Base-by-base conservation (phyloP, 1,140 invertebrate species). In the Lutraria rhynchaena region DNA sequence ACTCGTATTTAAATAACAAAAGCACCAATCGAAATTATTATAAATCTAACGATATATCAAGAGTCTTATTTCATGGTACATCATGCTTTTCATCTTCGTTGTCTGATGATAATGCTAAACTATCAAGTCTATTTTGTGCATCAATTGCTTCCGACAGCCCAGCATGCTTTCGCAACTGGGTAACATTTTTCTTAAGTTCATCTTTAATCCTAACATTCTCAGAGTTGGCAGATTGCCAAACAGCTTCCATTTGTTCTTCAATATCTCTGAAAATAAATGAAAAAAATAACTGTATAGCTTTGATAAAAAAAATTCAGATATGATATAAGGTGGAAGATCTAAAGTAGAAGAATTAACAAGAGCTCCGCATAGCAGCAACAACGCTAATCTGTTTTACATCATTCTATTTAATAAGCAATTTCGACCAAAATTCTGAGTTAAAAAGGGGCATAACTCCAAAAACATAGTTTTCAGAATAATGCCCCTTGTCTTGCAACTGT, bases 161-260 rank as follows among this genome's bases (percentile, higher is more conserved):
- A 55, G 85, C 74, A 78, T 90, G 87, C 37, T 89, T 82, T 46
- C 83, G 82, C 24, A 89, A 55, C 76, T 89, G 89, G 46, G 82
- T 73, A 24, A 87, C 51, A 74, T 83, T 88, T 70, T 86, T 89
- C 29, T 83, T 71, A 44, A 92, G 33, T 15, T 86, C 86, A 0
- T 89, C 84, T 65, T 89, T 87, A 81, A 92, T 88, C 55, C 87
- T 76, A 33, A 83, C 77, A 83, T 91, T 92, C 69, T 92, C 91
- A 19, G 85, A 84, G 35, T 74, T 87, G 33, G 89, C 89, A 69
- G 89, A 88, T 46, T 90, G 87, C 91, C 91, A 92, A 85, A 91
- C 87, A 13, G 83, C 84, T 60, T 92, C 90, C 31, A 92, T 74
- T 80, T 92, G 89, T 46, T 87, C 82, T 73, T 92, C 91, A 17